Evolutionary conservation across 2,113 vertebrate species (phyloP).

Genomic region (Nyctibius bracteatus): DNA sequence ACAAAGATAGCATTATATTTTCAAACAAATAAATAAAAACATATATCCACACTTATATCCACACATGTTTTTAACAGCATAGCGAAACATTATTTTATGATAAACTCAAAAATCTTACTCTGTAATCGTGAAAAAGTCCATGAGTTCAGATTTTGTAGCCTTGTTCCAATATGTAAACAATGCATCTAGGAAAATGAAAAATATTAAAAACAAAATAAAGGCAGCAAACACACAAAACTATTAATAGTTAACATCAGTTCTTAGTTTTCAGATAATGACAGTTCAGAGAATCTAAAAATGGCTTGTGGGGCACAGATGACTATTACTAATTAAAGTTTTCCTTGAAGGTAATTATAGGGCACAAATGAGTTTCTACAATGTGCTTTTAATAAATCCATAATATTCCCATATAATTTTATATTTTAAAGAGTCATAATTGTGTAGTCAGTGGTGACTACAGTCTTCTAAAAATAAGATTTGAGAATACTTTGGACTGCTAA

Average conservation of each 20-base stretch:
- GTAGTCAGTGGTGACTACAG: neutral
- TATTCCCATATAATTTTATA: neutral
- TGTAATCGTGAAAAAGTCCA: constrained; percentile 96
- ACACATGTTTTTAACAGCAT: neutral
- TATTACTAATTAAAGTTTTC: neutral
- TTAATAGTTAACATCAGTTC: neutral
- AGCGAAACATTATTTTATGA: neutral
- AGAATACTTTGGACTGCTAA: neutral
- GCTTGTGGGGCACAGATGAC: neutral
- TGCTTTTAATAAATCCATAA: neutral
- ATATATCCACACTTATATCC: neutral
- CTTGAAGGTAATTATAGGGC: neutral
- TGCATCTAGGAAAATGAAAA: constrained; percentile 80
- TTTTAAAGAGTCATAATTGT: neutral
- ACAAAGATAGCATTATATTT: neutral
- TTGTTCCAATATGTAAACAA: constrained; percentile 98
- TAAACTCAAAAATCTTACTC: constrained; percentile 81
- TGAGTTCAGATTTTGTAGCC: constrained; percentile 88
- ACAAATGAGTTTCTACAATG: neutral
- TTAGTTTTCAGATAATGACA: neutral
- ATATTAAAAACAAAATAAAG: neutral
- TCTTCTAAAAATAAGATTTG: neutral
- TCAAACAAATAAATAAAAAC: neutral
- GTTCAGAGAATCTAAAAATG: neutral
- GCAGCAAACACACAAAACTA: neutral